Base-by-base conservation (phyloP, 2,113 vertebrate genomes). In the Sitta europaea region DNA sequence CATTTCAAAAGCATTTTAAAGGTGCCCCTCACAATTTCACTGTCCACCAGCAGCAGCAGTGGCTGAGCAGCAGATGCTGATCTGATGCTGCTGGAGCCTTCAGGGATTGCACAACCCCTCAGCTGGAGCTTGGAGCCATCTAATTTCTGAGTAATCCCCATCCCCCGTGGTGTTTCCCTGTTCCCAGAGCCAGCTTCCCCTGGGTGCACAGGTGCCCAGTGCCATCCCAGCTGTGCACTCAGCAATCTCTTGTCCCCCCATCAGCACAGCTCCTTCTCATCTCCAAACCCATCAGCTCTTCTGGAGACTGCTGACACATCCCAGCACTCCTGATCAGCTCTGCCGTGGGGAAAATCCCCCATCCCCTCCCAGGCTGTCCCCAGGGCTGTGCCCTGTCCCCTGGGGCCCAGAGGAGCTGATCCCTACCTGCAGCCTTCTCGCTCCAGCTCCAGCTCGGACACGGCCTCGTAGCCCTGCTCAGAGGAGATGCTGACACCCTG, bases 391-490 rank as follows among this genome's bases (percentile, higher is more conserved):
- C 54, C 51, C 14, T 67, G 50, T 35, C 16, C 36, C 24, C 11
- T 3, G 21, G 12, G 48, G 16, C 40, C 75, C 3, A 0, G 50
- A 19, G 50, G 29, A 45, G 71, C 36, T 19, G 48, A 22, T 45
- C n/a, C 97, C 92, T 90, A 98, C 98, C 97, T 96, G 91, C 74
- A 23, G 4, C 67, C 84, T 50, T 92, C 92, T 86, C 36, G 79
- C n/a, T 97, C 97, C 92, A 91, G 94, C 59, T 94, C 95, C 51
- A 86, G 84, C 82, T 95, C 94, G 0, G 96, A 68, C 88, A 95
- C 73, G 28, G 92, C 96, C 95, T 96, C 93, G 2, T 97, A 94
- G 94, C 97, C 95, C 94, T 98, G 97, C 59, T 94, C 23, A 2
- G 96, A 92, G 6, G 78, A 48, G 20, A 70, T 33, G 53, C 88